Evolutionary conservation across 2,888 invertebrate species (phyloP), one percentile per base, ranked within the genome.

Genomic region (Acrobasis suavella): DNA sequence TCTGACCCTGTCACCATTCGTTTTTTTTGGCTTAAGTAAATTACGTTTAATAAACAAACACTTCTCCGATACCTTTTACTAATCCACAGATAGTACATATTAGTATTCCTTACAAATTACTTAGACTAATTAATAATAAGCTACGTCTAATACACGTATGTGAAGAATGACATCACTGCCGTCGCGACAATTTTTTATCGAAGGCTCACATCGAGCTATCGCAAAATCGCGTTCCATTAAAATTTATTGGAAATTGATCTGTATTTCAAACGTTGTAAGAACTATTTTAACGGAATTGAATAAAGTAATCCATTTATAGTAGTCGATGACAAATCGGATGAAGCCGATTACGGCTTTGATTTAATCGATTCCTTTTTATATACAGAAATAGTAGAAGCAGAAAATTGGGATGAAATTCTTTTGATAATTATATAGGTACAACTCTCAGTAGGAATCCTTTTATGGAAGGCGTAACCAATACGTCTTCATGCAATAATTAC

Each of bases 151-250:
- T n/a, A 60, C 38, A 12, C 71, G 75, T 75, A 71, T 75, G 76
- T 76, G 73, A 72, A 75, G 71, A 72, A 78, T 83, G 81, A 83
- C 80, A 78, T 82, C 83, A 84, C 67, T 72, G 67, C 73, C 73
- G 81, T 71, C 78, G 77, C 76, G 82, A 78, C 80, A 70, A 70
- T n/a, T 80, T 86, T 86, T 85, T 81, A 72, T 67, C 63, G 75
- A 71, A 77, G 74, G 71, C 75, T 74, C 74, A 71, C 72, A 71
- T 68, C 64, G 71, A 69, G 65, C 74, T 72, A 74, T 80, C 79
- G 78, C 80, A 77, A 77, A 80, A 82, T 80, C 77, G 80, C 78
- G 78, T 80, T 78, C 72, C 63, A 66, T 64, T 64, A 62, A 60
- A 69, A 67, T 67, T 22, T 56, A 65, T 52, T 54, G 51, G 52